These are phyloP conservation scores for Cetonia aurata DNA, from an alignment of 2,888 invertebrate genomes.

Conservation along the genomic window DNA sequence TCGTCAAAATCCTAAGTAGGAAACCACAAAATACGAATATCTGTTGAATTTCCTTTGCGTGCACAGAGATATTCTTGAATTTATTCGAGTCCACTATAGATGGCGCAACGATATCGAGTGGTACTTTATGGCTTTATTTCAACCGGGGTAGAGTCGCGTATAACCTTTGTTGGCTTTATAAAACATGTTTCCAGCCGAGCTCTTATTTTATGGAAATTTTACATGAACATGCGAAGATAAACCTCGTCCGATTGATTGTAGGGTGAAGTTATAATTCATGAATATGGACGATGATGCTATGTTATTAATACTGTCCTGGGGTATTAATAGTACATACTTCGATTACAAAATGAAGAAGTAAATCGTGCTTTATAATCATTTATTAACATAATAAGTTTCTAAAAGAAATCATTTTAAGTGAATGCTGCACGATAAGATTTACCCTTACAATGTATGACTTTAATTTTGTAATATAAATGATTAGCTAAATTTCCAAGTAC, in stretches of 20 bases:
- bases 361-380: neutral
- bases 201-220: constrained; percentile 41
- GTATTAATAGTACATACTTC: neutral
- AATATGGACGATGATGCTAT: constrained; percentile 21
- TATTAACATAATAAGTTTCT: neutral
- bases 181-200: constrained; percentile 33
- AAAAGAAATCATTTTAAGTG: constrained; percentile 8
- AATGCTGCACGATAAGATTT: neutral
- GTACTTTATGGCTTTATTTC: constrained; percentile 39
- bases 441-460: too few relatives aligned
- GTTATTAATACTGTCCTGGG: constrained; percentile 21
- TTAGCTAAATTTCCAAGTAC: too few relatives aligned
- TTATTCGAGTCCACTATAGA: constrained; percentile 35
- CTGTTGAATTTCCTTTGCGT: constrained; percentile 28
- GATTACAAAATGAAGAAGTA: neutral
- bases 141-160: constrained; percentile 31
- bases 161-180: constrained; percentile 39
- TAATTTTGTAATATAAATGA: too few relatives aligned
- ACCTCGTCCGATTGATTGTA: constrained; percentile 31
- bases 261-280: constrained; percentile 24
- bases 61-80: constrained; percentile 35
- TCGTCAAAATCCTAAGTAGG: neutral
- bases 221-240: constrained; percentile 39
- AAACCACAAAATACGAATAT: constrained; percentile 21
- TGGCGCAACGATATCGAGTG: constrained; percentile 40